Evolutionary conservation across 2,113 vertebrate genomes (phyloP), one percentile per base, ranked within the genome.

Genomic region (Zeus faber): DNA sequence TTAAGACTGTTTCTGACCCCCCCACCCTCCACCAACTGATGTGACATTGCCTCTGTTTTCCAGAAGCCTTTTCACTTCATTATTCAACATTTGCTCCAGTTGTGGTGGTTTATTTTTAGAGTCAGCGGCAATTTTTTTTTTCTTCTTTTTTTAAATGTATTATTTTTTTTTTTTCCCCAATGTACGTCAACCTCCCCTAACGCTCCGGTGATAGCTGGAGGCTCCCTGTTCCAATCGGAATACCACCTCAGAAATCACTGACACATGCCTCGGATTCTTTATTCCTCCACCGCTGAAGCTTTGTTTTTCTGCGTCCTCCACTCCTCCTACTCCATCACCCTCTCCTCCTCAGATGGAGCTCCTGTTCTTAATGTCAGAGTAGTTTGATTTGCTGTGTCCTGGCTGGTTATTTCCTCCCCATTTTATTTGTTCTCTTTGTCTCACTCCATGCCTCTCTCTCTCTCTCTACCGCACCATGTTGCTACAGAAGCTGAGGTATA

Each of bases 81-180:
- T 84, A 82, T 84, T 84, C 70, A 79, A 72, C 70, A 74, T 78
- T 80, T 84, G 76, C 72, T 79, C 71, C 69, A 81, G 63, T 77
- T 80, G 74, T 77, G 46, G 57, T 48, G 58, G 61, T 58, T 77
- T 77, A 76, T 76, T 74, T 78, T 75, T 79, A 77, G 69, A 80
- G 76, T 81, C 67, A 62, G 77, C 72, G 77, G 78, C 11, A 82
- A 78, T 62, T n/a, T n/a, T n/a, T n/a, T n/a, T n/a, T n/a, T n/a
- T n/a, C n/a, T n/a, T n/a, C n/a, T n/a, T n/a, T n/a, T n/a, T n/a
- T n/a, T n/a, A n/a, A n/a, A n/a, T n/a, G n/a, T n/a, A n/a, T n/a
- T n/a, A n/a, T n/a, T n/a, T n/a, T n/a, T n/a, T n/a, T n/a, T n/a
- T n/a, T n/a, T n/a, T n/a, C n/a, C n/a, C n/a, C n/a, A n/a, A n/a